A percentile compares a stretch with the other conserved stretches of the same genome.
Evolutionary conservation across 2,113 vertebrate species (phyloP).

Genomic region (Ibidorhyncha struthersii): DNA sequence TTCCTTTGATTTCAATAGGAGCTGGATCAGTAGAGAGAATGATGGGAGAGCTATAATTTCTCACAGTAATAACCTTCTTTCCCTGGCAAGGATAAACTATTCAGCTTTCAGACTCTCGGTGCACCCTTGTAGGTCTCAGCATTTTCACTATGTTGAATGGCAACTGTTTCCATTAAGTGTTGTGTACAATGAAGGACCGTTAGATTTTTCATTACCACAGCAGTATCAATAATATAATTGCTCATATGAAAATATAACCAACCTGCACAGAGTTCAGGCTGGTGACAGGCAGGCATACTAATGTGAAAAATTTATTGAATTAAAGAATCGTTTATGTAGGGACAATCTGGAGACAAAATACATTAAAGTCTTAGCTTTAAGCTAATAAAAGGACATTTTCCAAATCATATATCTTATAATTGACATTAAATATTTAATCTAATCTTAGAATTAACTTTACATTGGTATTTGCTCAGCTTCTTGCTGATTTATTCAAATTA

Average conservation of each 20-base stretch:
- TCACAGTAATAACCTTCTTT: slow-evolving; percentile 10
- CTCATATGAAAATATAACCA: not conserved
- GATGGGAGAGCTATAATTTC: not conserved
- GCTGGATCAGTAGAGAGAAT: not conserved
- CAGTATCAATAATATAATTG: not conserved
- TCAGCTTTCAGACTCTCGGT: not conserved
- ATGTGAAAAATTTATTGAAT: not conserved
- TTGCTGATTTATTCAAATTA: not conserved
- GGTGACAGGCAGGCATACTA: not conserved
- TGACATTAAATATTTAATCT: not conserved
- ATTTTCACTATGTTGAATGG: not conserved
- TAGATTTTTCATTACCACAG: not conserved
- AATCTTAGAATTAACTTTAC: not conserved
- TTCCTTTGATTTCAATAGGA: slow-evolving; percentile 17
- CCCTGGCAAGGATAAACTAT: not conserved
- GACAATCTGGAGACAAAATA: not conserved
- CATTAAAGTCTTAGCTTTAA: not conserved
- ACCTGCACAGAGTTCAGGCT: not conserved
- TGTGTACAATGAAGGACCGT: not conserved
- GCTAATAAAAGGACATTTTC: not conserved
- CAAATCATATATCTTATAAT: not conserved
- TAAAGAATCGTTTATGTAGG: not conserved
- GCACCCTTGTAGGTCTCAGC: not conserved
- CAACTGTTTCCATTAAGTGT: not conserved
- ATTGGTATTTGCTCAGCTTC: not conserved